Conservation (phyloP, 1,140 invertebrate species). For the Nasonia vitripennis region DNA sequence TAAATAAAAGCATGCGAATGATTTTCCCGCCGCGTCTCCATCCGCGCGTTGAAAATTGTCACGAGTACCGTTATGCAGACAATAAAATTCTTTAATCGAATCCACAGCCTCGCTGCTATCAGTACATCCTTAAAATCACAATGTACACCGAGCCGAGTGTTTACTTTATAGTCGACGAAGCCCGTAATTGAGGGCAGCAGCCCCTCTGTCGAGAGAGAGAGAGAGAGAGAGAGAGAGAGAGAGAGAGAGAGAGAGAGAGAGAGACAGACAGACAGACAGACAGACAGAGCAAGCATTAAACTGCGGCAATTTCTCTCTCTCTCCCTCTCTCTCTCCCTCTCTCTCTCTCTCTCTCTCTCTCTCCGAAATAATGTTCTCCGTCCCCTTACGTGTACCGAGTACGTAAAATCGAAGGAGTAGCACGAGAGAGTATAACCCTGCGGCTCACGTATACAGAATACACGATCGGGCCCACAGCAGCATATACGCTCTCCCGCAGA, state of each 20-base stretch:
- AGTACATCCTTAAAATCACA: background rate
- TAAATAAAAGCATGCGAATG: background rate
- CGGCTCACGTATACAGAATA: background rate
- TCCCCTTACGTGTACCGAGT: constrained; percentile 8
- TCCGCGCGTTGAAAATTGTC: background rate
- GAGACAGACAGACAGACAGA: too few relatives aligned
- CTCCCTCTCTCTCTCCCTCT: background rate
- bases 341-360: background rate
- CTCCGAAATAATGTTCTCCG: background rate
- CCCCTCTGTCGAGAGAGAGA: too few relatives aligned
- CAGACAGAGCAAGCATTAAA: background rate
- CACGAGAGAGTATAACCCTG: background rate
- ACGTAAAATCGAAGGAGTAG: constrained; percentile 3
- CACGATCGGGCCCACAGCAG: background rate
- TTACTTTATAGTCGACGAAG: background rate
- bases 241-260: background rate
- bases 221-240: too few relatives aligned
- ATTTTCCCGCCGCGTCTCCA: background rate
- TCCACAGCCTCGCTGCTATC: background rate
- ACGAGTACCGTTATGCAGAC: too few relatives aligned
- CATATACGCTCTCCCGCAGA: background rate
- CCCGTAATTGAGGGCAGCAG: background rate
- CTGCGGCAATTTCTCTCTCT: background rate
- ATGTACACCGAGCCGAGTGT: background rate
- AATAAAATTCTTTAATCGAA: background rate